Conservation (phyloP, 2,113 vertebrate species). For the Prionailurus viverrinus region DNA sequence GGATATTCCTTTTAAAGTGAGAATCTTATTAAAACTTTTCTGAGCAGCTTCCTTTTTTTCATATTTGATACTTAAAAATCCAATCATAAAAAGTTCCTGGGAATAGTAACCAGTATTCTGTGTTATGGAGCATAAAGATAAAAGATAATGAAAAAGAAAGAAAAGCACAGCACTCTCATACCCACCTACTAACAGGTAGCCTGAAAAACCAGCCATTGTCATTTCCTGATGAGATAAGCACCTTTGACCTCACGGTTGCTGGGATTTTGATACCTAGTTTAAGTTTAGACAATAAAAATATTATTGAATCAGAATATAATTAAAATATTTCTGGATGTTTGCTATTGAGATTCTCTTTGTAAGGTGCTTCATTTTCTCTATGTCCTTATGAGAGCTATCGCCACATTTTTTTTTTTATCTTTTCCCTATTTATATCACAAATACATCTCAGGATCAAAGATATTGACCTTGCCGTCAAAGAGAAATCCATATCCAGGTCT, state of each 20-base stretch:
- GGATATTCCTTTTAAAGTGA: slow-evolving; percentile 26
- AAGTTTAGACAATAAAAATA: slow-evolving; percentile 50
- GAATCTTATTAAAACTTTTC: slow-evolving; percentile 66
- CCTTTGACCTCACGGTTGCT: background rate
- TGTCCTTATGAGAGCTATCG: background rate
- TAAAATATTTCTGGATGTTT: slow-evolving; percentile 58
- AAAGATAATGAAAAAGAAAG: slow-evolving; percentile 44
- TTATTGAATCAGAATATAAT: slow-evolving; percentile 48
- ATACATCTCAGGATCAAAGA: slow-evolving; percentile 30
- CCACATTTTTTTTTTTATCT: background rate
- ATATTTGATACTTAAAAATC: slow-evolving; percentile 61
- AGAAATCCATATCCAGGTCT: background rate
- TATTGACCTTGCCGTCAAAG: background rate
- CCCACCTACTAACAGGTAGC: background rate
- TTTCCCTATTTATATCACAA: slow-evolving; percentile 48
- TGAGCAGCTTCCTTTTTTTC: slow-evolving; percentile 9
- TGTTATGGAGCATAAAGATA: slow-evolving; percentile 56
- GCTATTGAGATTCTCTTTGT: background rate
- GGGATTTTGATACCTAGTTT: slow-evolving; percentile 20
- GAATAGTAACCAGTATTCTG: slow-evolving; percentile 67
- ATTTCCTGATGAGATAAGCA: background rate
- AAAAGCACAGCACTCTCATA: background rate
- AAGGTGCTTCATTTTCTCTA: background rate
- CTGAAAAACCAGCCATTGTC: slow-evolving; percentile 8
- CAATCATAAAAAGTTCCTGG: slow-evolving; percentile 72